These are phyloP conservation scores for Casuarius casuarius DNA, from an alignment of 2,113 vertebrate genomes.

Conservation along the genomic window DNA sequence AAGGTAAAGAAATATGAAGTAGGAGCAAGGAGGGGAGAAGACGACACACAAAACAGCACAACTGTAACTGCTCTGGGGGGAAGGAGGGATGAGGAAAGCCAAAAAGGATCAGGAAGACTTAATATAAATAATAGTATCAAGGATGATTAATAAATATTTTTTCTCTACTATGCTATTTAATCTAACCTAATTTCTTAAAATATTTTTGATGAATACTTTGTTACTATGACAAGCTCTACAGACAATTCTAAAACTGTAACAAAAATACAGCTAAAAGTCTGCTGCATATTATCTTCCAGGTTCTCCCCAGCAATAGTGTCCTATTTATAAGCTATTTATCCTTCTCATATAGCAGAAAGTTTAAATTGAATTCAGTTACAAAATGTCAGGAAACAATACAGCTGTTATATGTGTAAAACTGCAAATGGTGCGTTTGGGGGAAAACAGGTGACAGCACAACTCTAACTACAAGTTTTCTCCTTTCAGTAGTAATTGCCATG, in stretches of 20 bases:
- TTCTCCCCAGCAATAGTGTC: accelerated
- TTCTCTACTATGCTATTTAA: neutral
- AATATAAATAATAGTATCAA: neutral
- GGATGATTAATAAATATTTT: neutral
- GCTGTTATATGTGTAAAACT: neutral
- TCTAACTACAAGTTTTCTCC: neutral
- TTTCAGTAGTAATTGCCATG: neutral
- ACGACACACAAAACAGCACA: neutral
- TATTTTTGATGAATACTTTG: neutral
- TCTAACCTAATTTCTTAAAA: neutral
- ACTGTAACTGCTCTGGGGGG: neutral
- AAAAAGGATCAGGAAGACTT: neutral
- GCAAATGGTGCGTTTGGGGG: neutral
- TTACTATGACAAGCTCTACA: constrained; percentile 9
- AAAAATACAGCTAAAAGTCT: neutral
- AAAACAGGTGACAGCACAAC: neutral
- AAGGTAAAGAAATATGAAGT: neutral
- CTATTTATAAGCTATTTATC: neutral
- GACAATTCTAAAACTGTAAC: neutral
- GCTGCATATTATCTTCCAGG: neutral
- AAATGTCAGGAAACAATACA: neutral
- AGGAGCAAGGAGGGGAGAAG: neutral
- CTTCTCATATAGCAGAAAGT: neutral
- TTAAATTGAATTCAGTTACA: neutral
- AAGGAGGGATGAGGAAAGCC: accelerated